Evolutionary conservation across 1,140 invertebrate genomes (phyloP), one percentile per base, ranked within the genome.

Genomic region (Triops longicaudatus): DNA sequence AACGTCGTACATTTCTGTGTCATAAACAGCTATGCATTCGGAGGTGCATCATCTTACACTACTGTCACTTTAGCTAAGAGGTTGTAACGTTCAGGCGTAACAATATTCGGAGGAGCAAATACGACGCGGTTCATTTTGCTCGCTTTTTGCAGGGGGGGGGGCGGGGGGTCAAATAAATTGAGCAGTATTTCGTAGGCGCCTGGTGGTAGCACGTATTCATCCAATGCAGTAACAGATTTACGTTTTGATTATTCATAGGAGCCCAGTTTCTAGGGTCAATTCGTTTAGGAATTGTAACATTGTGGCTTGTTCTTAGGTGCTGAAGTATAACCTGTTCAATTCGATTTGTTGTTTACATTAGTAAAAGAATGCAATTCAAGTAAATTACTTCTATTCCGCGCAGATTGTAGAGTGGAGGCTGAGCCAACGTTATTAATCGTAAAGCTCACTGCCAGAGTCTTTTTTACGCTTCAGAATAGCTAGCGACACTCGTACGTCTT

Each of bases 331-430:
- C 14, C 50, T 63, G 50, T 63, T 63, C 1, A 10, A 63, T 63
- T 63, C 22, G 14, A 63, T 4, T 37, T 0, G 22, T 63, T 63
- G 14, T 5, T 17, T 14, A 63, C 5, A 17, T 63, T 63, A 22
- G n/a, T 43, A 43, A 50, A 2, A 50, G n/a, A 50, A 50, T 50
- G 12, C 6, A 22, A 22, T 63, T 63, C n/a, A n/a, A n/a, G n/a
- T 17, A 6, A 0, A 1, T 63, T 75, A 77, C 76, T 72, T 77
- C 76, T 27, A 77, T n/a, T 22, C 31, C 31, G 11, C 76, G 76
- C 10, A 11, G 50, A 26, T 78, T 78, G 72, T 78, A 78, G 14
- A 78, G 41, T 12, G 72, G 72, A 27, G n/a, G 77, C 77, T 7
- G 72, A 50, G 14, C 77, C 77, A 1, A 43, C 26, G 17, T 75